A percentile compares a stretch with the other conserved stretches of the same genome.
Evolutionary conservation across 1,140 invertebrate species (phyloP).

Genomic region (Reticulitermes speratus): DNA sequence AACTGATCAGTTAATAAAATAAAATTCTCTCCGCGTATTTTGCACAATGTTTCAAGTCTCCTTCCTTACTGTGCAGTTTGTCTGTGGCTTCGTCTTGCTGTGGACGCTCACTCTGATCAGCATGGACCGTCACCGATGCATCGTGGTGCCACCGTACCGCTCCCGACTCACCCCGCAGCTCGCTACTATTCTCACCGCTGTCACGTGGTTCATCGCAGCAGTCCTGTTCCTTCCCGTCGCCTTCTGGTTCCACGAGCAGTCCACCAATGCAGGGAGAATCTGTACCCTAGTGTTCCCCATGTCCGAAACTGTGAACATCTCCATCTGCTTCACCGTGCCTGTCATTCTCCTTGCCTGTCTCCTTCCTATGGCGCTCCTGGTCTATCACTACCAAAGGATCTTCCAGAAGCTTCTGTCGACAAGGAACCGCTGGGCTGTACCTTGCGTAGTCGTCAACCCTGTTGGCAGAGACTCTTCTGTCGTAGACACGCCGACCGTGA

Average conservation of each 20-base stretch:
- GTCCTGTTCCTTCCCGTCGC: slow-evolving; percentile 54
- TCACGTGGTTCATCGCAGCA: slow-evolving; percentile 53
- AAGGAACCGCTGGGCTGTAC: slow-evolving; percentile 52
- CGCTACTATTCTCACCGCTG: slow-evolving; percentile 47
- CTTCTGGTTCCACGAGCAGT: slow-evolving; percentile 54
- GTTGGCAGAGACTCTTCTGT: slow-evolving; percentile 30
- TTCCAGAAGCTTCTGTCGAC: slow-evolving; percentile 57
- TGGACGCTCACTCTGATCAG: slow-evolving; percentile 62
- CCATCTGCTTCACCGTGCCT: slow-evolving; percentile 55
- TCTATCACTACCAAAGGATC: slow-evolving; percentile 59
- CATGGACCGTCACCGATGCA: slow-evolving; percentile 58
- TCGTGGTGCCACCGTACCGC: slow-evolving; percentile 57
- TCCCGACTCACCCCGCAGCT: slow-evolving; percentile 52
- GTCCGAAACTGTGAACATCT: slow-evolving; percentile 49
- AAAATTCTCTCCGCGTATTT: too few relatives aligned
- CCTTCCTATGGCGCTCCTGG: slow-evolving; percentile 56
- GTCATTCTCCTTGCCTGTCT: slow-evolving; percentile 54
- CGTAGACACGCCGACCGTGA: slow-evolving; percentile 33
- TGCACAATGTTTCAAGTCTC: too few relatives aligned
- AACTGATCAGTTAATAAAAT: too few relatives aligned
- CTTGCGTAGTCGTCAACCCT: slow-evolving; percentile 49
- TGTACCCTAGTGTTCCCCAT: slow-evolving; percentile 59
- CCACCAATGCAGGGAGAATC: slow-evolving; percentile 41
- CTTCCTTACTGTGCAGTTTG: slow-evolving; percentile 51
- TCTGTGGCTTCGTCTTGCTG: slow-evolving; percentile 59